Evolutionary conservation across 2,797 vertebrate species (phyloP), one percentile per base, ranked within the genome.

Genomic region (Micromesistius poutassou): DNA sequence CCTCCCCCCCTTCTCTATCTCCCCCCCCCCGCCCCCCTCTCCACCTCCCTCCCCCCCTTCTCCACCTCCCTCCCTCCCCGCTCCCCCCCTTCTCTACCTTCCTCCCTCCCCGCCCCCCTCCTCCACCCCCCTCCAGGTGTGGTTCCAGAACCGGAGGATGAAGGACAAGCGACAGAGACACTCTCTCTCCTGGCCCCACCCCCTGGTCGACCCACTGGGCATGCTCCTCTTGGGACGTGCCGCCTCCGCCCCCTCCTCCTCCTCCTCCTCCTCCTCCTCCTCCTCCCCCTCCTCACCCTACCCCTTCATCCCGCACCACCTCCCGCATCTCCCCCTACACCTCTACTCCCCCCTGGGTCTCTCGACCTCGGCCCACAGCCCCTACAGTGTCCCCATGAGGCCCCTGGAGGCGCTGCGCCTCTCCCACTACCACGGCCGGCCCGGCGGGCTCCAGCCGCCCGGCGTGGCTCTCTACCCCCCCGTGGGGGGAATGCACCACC

Each of bases 71-170:
- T 55, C 76, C 14, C 13, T 25, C 35, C 10, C 38, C n/a, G 25
- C 30, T 71, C 77, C 77, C 42, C 46, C 77, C 9, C 10, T 8
- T 79, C 50, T 79, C 5, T n/a, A 30, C 0, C 40, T 30, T 19
- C 25, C 16, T 25, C 35, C 10, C 38, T 28, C 35, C 40, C 73
- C 70, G 66, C 33, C 16, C 25, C 33, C 30, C 72, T 78, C 77
- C 42, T 40, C 78, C 9, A n/a, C 13, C 12, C 79, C 50, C 80
- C 5, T 33, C 0, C 40, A 92, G 83, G 76, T 94, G 35, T 94
- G 93, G 92, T 94, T 94, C 79, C 94, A 95, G 83, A 94, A 95
- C 88, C 74, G 91, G 78, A 86, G 94, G 74, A 95, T 95, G 94
- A 95, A 95, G 79, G 93, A 94, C 77, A 94, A 94, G 81, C 86